Evolutionary conservation across 2,888 invertebrate genomes (phyloP).

Genomic region (Eurytoma adleriae): DNA sequence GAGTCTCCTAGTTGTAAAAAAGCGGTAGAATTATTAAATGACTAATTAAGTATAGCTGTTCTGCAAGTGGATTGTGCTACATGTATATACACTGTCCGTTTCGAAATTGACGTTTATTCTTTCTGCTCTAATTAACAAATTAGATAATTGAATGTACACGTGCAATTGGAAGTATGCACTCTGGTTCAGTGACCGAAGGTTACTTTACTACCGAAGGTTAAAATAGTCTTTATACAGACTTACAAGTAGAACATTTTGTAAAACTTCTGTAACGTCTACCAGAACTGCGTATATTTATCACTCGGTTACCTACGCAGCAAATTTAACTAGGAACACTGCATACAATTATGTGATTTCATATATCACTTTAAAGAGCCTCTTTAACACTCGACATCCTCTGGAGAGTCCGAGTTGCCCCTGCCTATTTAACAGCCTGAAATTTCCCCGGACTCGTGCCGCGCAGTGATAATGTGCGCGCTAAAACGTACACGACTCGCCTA

Average conservation of each 20-base stretch:
- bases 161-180: neutral
- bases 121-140: neutral
- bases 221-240: too few relatives aligned
- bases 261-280: neutral
- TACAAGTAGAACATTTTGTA: neutral
- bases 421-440: slow-evolving; percentile 27
- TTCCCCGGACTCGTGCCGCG: neutral
- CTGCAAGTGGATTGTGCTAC: neutral
- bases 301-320: neutral
- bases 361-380: slow-evolving; percentile 36
- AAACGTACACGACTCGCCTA: too few relatives aligned
- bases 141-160: neutral
- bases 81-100: neutral
- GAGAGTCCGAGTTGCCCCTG: neutral
- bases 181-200: neutral
- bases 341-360: slow-evolving; percentile 40
- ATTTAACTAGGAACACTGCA: neutral
- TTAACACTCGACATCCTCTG: slow-evolving; percentile 34
- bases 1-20: neutral
- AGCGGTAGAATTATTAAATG: neutral
- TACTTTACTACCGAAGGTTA: neutral
- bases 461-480: too few relatives aligned
- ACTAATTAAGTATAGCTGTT: neutral
- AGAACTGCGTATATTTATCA: neutral
- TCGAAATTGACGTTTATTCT: neutral